These are phyloP conservation scores for Saxidomus purpurata DNA, from an alignment of 1,140 invertebrate genomes.

Conservation along the genomic window DNA sequence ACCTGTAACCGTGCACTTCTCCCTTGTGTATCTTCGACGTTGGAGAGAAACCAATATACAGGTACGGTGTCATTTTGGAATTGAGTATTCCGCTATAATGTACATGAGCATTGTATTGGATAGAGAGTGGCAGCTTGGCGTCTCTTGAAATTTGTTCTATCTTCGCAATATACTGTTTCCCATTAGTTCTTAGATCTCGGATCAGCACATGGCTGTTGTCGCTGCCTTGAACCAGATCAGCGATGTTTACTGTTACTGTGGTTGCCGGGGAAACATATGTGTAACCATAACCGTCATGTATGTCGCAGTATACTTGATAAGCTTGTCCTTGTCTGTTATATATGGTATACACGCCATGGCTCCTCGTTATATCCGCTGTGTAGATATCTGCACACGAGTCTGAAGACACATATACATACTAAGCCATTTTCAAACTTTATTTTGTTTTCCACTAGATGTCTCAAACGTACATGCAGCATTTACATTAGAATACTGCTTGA, in stretches of 20 bases:
- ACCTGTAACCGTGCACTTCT: constrained; percentile 28
- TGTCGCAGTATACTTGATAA: constrained; percentile 42
- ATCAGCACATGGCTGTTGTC: constrained; percentile 25
- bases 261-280: constrained; percentile 7
- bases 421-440: no score
- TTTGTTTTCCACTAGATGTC: no score
- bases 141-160: constrained; percentile 1
- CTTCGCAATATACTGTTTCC: constrained; percentile 6
- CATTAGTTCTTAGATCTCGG: not conserved
- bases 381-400: constrained; percentile 3
- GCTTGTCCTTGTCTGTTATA: not conserved
- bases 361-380: not conserved
- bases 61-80: constrained; percentile 33
- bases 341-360: not conserved
- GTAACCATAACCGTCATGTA: constrained; percentile 49
- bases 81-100: constrained; percentile 21
- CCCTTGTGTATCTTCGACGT: not conserved
- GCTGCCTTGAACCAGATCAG: constrained; percentile 1
- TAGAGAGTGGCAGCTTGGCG: not conserved
- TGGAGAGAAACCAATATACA: constrained; percentile 22
- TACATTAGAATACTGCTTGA: no score
- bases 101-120: constrained; percentile 16
- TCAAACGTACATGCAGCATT: no score
- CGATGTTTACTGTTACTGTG: not conserved
- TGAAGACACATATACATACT: no score